These are phyloP conservation scores for Cirrhinus molitorella DNA, from an alignment of 2,797 vertebrate species.

Conservation along the genomic window DNA sequence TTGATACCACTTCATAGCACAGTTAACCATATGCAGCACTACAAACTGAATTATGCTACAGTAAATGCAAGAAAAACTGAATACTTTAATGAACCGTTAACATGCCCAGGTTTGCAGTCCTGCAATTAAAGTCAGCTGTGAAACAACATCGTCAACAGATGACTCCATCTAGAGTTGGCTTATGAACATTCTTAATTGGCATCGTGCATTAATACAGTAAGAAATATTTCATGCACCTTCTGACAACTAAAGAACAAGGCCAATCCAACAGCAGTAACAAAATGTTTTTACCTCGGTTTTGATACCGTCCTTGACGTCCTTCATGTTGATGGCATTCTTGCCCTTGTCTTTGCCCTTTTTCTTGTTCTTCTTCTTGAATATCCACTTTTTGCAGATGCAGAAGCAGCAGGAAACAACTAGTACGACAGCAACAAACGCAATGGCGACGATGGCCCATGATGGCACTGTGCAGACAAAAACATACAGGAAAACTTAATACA, in stretches of 20 bases:
- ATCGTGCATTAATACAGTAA: constrained; percentile 16
- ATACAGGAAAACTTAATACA: constrained; percentile 1
- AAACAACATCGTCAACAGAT: constrained; percentile 54
- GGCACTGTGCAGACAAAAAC: constrained; percentile 84
- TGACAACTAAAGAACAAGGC: constrained; percentile 11
- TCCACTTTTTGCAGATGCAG: constrained; percentile 99
- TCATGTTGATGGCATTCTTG: constrained; percentile 99
- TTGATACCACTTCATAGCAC: constrained; percentile 82
- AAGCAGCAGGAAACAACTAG: constrained; percentile 98
- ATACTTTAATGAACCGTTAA: constrained; percentile 64
- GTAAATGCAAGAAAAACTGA: constrained; percentile 42
- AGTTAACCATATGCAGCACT: constrained; percentile 70
- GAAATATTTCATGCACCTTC: constrained; percentile 45
- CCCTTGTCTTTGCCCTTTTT: constrained; percentile 99
- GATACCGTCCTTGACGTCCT: constrained; percentile 93
- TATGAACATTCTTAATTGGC: constrained; percentile 11
- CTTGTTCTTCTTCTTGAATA: constrained; percentile 99
- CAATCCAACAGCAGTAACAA: constrained; percentile 12
- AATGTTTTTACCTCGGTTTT: constrained; percentile 94
- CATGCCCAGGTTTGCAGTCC: constrained; percentile 70
- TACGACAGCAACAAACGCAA: constrained; percentile 95
- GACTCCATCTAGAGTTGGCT: constrained; percentile 37
- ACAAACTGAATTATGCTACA: constrained; percentile 59
- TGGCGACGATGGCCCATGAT: constrained; percentile 97
- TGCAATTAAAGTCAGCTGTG: constrained; percentile 68